Conservation (phyloP, 2,888 invertebrate genomes). For the Unio pictorum region DNA sequence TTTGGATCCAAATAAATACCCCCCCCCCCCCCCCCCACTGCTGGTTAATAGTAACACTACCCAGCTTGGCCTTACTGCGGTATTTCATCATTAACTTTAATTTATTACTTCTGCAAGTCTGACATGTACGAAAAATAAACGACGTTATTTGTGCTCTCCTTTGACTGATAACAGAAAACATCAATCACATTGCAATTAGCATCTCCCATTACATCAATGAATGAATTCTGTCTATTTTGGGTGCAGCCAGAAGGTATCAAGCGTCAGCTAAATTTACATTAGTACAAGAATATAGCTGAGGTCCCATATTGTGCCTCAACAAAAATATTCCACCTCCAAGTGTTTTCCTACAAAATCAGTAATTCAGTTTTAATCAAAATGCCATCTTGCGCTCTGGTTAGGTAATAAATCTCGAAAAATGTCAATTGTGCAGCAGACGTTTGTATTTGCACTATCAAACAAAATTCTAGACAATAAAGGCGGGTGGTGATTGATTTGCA, state of each 20-base stretch:
- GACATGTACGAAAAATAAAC: constrained; percentile 69
- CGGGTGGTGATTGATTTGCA: constrained; percentile 63
- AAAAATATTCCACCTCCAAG: constrained; percentile 25
- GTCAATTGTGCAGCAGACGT: constrained; percentile 45
- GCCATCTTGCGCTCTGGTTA: constrained; percentile 17
- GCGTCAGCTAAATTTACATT: too few species aligned
- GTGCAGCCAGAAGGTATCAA: constrained; percentile 6
- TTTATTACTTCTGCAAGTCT: constrained; percentile 63
- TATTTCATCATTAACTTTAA: constrained; percentile 54
- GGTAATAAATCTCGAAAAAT: constrained; percentile 40
- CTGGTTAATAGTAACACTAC: constrained; percentile 13
- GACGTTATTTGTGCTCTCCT: constrained; percentile 62
- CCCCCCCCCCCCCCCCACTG: too few species aligned
- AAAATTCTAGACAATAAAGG: constrained; percentile 68
- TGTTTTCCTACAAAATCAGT: constrained; percentile 46
- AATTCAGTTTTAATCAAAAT: constrained; percentile 16
- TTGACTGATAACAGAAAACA: constrained; percentile 64
- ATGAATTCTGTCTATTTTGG: constrained; percentile 10
- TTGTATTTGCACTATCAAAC: constrained; percentile 67
- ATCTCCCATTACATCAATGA: constrained; percentile 55
- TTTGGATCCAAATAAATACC: too few species aligned
- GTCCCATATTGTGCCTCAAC: too few species aligned
- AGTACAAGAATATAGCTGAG: too few species aligned
- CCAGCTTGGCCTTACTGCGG: constrained; percentile 43
- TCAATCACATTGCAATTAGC: constrained; percentile 66